phyloP scores from a whole-genome alignment of 2,797 vertebrate species.

The Eidolon dupreanum region DNA sequence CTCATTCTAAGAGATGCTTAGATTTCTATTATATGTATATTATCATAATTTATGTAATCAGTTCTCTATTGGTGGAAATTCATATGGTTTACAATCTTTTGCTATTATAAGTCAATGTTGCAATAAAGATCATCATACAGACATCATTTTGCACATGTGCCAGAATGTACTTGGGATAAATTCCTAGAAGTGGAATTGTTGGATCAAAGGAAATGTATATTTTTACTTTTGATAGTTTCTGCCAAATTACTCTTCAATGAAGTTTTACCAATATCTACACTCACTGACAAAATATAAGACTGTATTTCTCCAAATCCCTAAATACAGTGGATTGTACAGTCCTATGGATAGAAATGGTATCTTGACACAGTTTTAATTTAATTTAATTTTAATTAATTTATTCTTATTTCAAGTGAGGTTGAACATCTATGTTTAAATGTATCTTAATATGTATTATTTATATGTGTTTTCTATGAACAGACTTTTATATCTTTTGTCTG shows the following conservation, averaged over 20 bases:
- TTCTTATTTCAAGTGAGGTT: constrained; percentile 28
- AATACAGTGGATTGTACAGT: background rate
- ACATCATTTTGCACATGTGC: background rate
- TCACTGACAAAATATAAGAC: background rate
- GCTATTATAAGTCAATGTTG: constrained; percentile 12
- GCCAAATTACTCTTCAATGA: constrained; percentile 59
- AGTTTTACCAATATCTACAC: background rate
- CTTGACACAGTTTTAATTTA: constrained; percentile 21
- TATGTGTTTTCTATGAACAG: background rate
- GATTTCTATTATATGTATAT: constrained; percentile 11
- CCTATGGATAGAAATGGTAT: background rate
- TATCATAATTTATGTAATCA: constrained; percentile 42
- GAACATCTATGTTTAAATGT: background rate
- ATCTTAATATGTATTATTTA: background rate
- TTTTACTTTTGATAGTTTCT: constrained; percentile 48
- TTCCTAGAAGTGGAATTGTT: constrained; percentile 54
- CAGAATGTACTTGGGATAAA: constrained; percentile 57
- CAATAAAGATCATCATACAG: constrained; percentile 13
- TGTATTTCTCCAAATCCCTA: background rate
- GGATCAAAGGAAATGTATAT: constrained; percentile 3
- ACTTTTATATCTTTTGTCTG: background rate
- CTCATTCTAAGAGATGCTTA: background rate
- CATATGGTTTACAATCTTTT: constrained; percentile 26
- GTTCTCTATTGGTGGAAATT: constrained; percentile 49
- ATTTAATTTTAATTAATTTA: background rate